Base-by-base conservation (phyloP, 1,140 invertebrate genomes). In the Drosophila grimshawi region DNA sequence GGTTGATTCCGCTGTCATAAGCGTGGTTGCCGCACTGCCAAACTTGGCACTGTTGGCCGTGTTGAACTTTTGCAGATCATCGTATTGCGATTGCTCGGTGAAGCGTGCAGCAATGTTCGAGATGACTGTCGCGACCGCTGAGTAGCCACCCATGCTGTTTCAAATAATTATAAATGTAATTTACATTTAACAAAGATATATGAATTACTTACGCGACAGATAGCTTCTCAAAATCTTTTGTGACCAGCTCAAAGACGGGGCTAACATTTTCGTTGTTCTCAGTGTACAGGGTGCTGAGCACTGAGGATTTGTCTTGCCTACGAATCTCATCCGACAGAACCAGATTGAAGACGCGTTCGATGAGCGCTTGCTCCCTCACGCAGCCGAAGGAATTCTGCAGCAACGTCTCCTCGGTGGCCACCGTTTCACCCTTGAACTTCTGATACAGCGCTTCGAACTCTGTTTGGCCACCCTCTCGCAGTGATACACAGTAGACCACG, bases 351-450 rank as follows among this genome's bases (percentile, higher is more conserved):
- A 80, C 93, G 68, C 60, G 91, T 48, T 81, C 67, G 92, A 88
- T 43, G 94, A 92, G 61, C 81, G 45, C 60, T 10, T 91, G 72
- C 63, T 94, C 86, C 27, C 91, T 92, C 0, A 95, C 94, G 64
- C 95, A 96, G 5, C 94, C 94, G 7, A 95, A 93, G 0, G 93
- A 93, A 63, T 81, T 92, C n/a, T 95, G 86, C 88, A 95, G 93
- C 3, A 94, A 93, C 0, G 94, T 76, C 83, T 94, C 93, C 73
- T 95, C 94, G 39, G 92, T 93, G 2, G 93, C 91, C n/a, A 94
- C 81, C 5, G 93, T 93, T 75, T 93, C 92, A 4, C 65, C 71
- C 27, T 88, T 71, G 78, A 93, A 94, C 60, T 93, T 92, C 2
- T 92, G 75, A 92, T 93, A 95, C 55, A 95, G 91, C 30, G 78